Conservation (phyloP, 2,797 vertebrate species). For the Falco berigora region DNA sequence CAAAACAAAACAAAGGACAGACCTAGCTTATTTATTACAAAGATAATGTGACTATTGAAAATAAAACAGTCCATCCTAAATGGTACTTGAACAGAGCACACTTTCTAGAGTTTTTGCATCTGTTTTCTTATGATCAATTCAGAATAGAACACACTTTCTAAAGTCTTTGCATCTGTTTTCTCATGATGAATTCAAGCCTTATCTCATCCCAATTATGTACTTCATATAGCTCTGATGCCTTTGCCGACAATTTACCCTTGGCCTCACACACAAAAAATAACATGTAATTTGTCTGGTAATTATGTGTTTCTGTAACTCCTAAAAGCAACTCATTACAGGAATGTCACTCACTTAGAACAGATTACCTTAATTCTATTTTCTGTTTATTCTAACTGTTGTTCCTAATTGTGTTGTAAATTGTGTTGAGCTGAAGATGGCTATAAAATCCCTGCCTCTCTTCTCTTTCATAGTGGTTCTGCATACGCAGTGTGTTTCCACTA, state of each 20-base stretch:
- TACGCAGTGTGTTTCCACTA: background rate
- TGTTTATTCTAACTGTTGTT: constrained; percentile 60
- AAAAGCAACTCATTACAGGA: constrained; percentile 68
- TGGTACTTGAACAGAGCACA: background rate
- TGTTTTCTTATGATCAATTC: background rate
- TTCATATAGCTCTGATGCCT: constrained; percentile 48
- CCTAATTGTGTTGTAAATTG: constrained; percentile 46
- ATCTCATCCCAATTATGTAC: background rate
- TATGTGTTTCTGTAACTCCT: constrained; percentile 69
- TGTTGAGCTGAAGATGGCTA: background rate
- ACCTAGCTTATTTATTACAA: background rate
- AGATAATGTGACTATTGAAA: background rate
- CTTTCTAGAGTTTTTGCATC: background rate
- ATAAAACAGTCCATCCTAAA: background rate
- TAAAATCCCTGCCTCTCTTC: constrained; percentile 5
- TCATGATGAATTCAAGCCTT: background rate
- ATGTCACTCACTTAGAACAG: constrained; percentile 51
- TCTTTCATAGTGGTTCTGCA: constrained; percentile 2
- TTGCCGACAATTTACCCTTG: constrained; percentile 67
- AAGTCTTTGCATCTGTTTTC: background rate
- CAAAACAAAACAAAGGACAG: background rate
- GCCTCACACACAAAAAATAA: constrained; percentile 63
- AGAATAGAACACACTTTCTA: background rate
- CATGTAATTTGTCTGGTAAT: constrained; percentile 70
- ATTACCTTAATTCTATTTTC: constrained; percentile 73